Percentiles rank a stretch among this genome's conserved stretches.
phyloP scores from a whole-genome alignment of 2,888 invertebrate species.

The Andrena chrysosceles region DNA sequence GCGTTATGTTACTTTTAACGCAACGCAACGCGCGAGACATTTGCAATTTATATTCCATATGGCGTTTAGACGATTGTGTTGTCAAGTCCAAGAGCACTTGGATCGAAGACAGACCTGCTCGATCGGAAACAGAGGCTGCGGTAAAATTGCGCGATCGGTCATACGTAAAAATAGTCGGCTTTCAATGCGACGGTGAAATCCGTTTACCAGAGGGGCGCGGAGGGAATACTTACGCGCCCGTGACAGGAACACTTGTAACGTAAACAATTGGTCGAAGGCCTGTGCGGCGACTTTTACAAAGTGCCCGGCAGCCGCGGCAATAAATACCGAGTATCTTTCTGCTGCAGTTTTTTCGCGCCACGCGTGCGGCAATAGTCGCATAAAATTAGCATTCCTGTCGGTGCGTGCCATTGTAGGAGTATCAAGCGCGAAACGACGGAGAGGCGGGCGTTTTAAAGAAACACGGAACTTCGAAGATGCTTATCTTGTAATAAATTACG shows the following conservation, averaged over 20 bases:
- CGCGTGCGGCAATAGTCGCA: not conserved
- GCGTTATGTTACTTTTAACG: not conserved
- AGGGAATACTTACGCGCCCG: not conserved
- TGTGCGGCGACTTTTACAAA: not conserved
- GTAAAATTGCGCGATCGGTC: not conserved
- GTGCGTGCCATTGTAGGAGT: slow-evolving; percentile 18
- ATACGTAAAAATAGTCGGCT: not conserved
- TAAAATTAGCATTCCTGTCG: slow-evolving; percentile 46
- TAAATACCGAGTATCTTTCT: slow-evolving; percentile 15
- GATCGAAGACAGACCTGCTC: not conserved
- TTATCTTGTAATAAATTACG: slow-evolving; percentile 37
- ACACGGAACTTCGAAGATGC: slow-evolving; percentile 27
- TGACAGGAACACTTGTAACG: not conserved
- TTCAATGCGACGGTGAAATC: not conserved
- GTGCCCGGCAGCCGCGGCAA: not conserved
- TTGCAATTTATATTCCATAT: not conserved
- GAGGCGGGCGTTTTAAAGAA: slow-evolving; percentile 15
- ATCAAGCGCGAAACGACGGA: not conserved
- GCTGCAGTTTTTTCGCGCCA: slow-evolving; percentile 12
- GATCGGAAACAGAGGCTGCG: not conserved
- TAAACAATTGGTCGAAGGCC: slow-evolving; percentile 17
- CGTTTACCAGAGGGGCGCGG: not conserved
- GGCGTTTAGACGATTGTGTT: not conserved
- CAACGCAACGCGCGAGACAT: not conserved
- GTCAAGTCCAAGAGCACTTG: not conserved